Evolutionary conservation across 2,888 invertebrate genomes (phyloP), one percentile per base, ranked within the genome.

Genomic region (Pammene fasciana): DNA sequence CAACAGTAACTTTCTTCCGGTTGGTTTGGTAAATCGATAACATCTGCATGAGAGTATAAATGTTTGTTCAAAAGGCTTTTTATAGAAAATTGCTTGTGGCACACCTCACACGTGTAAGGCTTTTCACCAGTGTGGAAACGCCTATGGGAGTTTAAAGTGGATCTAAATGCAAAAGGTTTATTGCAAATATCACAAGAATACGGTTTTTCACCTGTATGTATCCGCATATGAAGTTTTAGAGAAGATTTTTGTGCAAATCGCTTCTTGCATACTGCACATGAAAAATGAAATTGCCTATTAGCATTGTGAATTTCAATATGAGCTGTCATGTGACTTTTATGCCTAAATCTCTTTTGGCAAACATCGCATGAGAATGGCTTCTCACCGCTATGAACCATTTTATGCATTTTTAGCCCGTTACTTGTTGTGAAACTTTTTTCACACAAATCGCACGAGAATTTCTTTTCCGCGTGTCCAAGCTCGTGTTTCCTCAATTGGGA

Each of bases 361-460:
- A 59, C 45, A 45, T 45, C 26, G 34, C 59, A 59, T 14, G 45
- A 34, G 26, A 41, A 16, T 0, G 59, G 59, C n/a, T 59, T 59
- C n/a, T 59, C 59, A 34, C 59, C 59, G 14, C 45, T 59, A n/a
- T 59, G 59, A 10, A 59, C 45, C 59, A 59, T 59, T 45, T 59
- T 59, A 46, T 59, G 59, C 59, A 59, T 59, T 45, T 59, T 59
- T 18, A 59, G n/a, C n/a, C 59, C 59, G 45, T 59, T 59, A 45
- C 45, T 45, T 9, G 45, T 59, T 34, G 45, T 59, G 18, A 59
- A 59, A 45, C 45, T 45, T 45, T 59, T 59, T 8, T 26, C 59
- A 41, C 59, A 59, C 34, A 59, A 34, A 34, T 59, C 59, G 6
- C 59, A 59, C 10, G 26, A 45, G 34, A 45, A 59, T n/a, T 59